Base-by-base conservation (phyloP, 2,113 vertebrate species). In the Amia ocellicauda region DNA sequence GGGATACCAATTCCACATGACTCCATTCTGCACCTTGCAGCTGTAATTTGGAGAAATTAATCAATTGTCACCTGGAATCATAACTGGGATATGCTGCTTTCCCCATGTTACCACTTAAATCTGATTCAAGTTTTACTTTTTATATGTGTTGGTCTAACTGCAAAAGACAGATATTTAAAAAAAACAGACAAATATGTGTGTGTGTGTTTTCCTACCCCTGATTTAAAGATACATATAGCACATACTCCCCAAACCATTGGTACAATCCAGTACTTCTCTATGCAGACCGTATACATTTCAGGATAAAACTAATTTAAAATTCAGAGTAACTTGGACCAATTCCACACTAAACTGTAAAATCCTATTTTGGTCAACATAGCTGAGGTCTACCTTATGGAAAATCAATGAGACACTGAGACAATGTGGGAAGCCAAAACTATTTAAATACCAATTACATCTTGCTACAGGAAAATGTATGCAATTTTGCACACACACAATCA, bases 41-140 rank as follows among this genome's bases (percentile, higher is more conserved):
- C 73, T 72, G 79, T 73, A 81, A 88, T 83, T 83, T 76, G 82
- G 83, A 87, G 83, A 83, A 77, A 80, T n/a, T n/a, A n/a, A n/a
- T n/a, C n/a, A 71, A 73, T 75, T 69, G 78, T 85, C 24, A 60
- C 11, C 17, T 24, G 23, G 47, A 43, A 24, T 26, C 28, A 17
- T 47, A 60, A 43, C 47, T 24, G n/a, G n/a, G n/a, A n/a, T n/a
- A n/a, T n/a, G n/a, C n/a, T n/a, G n/a, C n/a, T n/a, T n/a, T n/a
- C n/a, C n/a, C n/a, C n/a, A n/a, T n/a, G n/a, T n/a, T n/a, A n/a
- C n/a, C n/a, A n/a, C n/a, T n/a, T n/a, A n/a, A n/a, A n/a, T n/a
- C n/a, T n/a, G n/a, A n/a, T n/a, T n/a, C n/a, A n/a, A n/a, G n/a
- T n/a, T n/a, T n/a, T n/a, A n/a, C n/a, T n/a, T n/a, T n/a, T n/a